Base-by-base conservation (phyloP, 2,797 vertebrate genomes). In the Prunella strophiata region DNA sequence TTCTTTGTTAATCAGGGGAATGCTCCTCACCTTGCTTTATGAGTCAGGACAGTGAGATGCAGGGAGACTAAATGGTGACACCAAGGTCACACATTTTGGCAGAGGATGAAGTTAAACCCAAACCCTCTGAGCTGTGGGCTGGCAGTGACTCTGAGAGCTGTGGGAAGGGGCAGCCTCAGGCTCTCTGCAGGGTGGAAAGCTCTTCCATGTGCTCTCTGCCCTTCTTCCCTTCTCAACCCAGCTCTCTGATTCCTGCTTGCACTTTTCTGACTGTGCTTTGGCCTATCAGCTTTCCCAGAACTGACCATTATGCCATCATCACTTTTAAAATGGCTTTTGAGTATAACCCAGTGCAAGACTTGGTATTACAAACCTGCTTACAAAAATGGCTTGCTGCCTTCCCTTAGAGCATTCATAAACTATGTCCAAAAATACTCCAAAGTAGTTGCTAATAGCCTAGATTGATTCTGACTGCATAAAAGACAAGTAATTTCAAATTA, bases 401-500 rank as follows among this genome's bases (percentile, higher is more conserved):
- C 26, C 58, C 54, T 65, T 78, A 34, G 26, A 75, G 54, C 34
- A 57, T 75, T 81, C 27, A 54, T 43, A 72, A 92, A 42, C 26
- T 34, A 14, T 7, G 27, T n/a, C 27, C 59, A 73, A 52, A 89
- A 92, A 73, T 77, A 75, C 40, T 79, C 36, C 26, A 36, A 42
- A 89, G 61, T 40, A 52, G 40, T 48, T 88, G 30, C 63, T 87
- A 85, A 32, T 63, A 93, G 55, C 14, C 47, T 91, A 70, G 55
- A 58, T 48, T 72, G 55, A 54, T 73, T 89, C 47, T 52, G 74
- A 75, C 54, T 82, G 48, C 23, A 34, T 62, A 79, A 79, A 92
- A 81, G 63, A 57, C 6, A 93, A 78, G 34, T 73, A 59, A 76
- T 89, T 94, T 85, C 45, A 48, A 85, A 84, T 58, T 55, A 93